These are phyloP conservation scores for Tachuris rubrigastra DNA, from an alignment of 2,113 vertebrate genomes.

Conservation along the genomic window DNA sequence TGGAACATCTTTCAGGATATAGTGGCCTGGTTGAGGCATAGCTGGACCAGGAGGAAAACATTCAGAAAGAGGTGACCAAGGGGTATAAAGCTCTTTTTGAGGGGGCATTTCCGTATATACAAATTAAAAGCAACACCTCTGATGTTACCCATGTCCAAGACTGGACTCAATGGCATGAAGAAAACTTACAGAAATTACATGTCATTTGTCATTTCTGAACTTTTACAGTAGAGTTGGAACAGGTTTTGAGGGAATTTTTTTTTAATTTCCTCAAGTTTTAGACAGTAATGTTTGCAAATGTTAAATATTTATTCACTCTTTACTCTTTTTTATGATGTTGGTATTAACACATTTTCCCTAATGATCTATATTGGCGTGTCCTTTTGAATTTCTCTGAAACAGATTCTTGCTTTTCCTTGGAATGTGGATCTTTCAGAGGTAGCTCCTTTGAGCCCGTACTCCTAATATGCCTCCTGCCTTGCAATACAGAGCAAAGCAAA, in stretches of 20 bases:
- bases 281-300: background rate
- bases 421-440: background rate
- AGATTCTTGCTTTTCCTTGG: background rate
- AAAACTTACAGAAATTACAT: background rate
- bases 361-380: background rate
- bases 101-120: rapidly evolving
- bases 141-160: background rate
- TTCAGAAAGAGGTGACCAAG: background rate
- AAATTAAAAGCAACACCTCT: background rate
- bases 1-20: background rate
- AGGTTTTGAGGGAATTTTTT: background rate
- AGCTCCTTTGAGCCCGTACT: background rate
- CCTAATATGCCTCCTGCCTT: background rate
- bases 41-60: background rate
- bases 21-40: background rate
- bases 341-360: background rate
- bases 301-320: background rate
- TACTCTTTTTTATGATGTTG: background rate
- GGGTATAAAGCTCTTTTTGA: background rate
- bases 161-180: rapidly evolving
- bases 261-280: background rate
- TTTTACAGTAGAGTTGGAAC: background rate
- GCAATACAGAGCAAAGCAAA: background rate
- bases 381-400: background rate
- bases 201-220: background rate